These are phyloP conservation scores for Andrena chrysosceles DNA, from an alignment of 2,888 invertebrate species.

Conservation along the genomic window DNA sequence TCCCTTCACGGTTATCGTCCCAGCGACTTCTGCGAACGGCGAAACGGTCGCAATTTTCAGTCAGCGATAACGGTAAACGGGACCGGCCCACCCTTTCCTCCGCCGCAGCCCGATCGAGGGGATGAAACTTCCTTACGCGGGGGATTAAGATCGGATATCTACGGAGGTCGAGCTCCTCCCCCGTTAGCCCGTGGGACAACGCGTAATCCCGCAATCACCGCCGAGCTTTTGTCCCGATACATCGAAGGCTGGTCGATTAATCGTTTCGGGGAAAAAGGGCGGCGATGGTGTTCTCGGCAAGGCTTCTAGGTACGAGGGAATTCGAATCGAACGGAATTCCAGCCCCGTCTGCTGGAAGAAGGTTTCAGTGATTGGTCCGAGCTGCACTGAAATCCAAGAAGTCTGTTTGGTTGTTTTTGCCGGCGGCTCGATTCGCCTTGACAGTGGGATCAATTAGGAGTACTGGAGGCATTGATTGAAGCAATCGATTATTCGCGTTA, in stretches of 20 bases:
- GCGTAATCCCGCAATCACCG: constrained; percentile 68
- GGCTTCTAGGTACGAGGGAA: not conserved
- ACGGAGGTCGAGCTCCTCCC: constrained; percentile 28
- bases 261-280: constrained; percentile 24
- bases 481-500: constrained; percentile 6
- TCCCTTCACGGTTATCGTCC: constrained; percentile 43
- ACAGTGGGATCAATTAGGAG: not conserved
- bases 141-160: constrained; percentile 68
- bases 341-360: no score
- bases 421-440: not conserved
- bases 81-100: constrained; percentile 8
- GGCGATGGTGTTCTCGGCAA: not conserved
- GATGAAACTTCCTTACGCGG: constrained; percentile 50
- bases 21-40: constrained; percentile 50
- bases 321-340: not conserved
- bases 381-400: not conserved
- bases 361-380: not conserved
- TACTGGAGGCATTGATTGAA: not conserved
- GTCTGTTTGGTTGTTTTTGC: not conserved
- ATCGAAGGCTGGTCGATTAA: constrained; percentile 43
- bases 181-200: constrained; percentile 58
- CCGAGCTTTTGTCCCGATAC: constrained; percentile 41
- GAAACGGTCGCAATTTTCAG: constrained; percentile 53
- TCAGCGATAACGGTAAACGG: constrained; percentile 60
- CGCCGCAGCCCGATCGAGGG: constrained; percentile 11